phyloP scores from a whole-genome alignment of 2,797 vertebrate species.

The Chiloscyllium punctatum region DNA sequence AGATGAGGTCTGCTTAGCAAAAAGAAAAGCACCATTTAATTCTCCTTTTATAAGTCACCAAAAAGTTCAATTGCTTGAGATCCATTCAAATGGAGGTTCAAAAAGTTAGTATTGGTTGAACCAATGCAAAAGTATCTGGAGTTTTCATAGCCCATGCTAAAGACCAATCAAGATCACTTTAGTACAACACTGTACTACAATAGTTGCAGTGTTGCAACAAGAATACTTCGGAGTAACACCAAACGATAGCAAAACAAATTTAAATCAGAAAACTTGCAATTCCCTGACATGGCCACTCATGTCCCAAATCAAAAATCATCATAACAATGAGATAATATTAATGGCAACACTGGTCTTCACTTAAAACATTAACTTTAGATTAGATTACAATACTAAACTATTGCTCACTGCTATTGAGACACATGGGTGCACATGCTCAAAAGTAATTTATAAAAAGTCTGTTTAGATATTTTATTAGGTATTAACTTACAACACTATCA shows the following conservation, averaged over 20 bases:
- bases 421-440: background rate
- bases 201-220: background rate
- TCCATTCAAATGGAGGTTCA: background rate
- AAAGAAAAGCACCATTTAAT: background rate
- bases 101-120: background rate
- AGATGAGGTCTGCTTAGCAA: background rate
- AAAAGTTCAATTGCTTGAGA: background rate
- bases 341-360: background rate
- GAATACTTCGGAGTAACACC: background rate
- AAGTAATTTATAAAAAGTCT: background rate
- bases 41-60: background rate
- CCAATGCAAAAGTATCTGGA: background rate
- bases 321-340: background rate
- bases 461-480: background rate
- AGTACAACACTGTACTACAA: background rate
- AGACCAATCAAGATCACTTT: background rate
- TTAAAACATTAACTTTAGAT: background rate
- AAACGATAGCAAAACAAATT: background rate
- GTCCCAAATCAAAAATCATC: background rate
- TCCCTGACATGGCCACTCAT: background rate
- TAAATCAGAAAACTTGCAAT: background rate
- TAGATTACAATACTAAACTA: background rate
- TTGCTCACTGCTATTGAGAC: background rate
- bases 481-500: background rate
- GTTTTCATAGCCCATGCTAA: background rate